Percentiles rank a stretch among this genome's conserved stretches.
These are phyloP conservation scores for Margaritifera margaritifera DNA, from an alignment of 2,888 invertebrate genomes.

Conservation along the genomic window DNA sequence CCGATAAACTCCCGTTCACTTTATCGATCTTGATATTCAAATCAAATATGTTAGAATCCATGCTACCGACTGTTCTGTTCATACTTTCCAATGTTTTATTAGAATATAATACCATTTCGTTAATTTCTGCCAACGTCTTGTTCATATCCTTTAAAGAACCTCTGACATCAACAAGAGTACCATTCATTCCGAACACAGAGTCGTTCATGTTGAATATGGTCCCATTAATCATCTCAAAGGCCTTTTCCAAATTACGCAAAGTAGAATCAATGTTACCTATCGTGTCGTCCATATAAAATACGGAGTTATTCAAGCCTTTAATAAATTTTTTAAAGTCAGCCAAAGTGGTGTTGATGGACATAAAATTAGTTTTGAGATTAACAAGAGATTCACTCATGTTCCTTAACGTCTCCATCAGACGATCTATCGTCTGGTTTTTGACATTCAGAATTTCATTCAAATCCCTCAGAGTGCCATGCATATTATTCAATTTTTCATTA, in stretches of 20 bases:
- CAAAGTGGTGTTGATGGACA: conserved; percentile 28
- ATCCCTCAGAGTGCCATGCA: conserved; percentile 3
- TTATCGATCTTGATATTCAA: conserved; percentile 19
- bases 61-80: conserved; percentile 23
- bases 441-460: conserved; percentile 32
- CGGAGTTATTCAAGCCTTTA: conserved; percentile 21
- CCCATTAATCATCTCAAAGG: conserved; percentile 17
- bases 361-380: conserved; percentile 32
- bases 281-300: conserved; percentile 32
- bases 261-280: conserved; percentile 30
- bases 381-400: conserved; percentile 31
- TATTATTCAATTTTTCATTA: conserved; percentile 13
- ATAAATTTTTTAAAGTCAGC: conserved; percentile 26
- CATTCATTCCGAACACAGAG: conserved; percentile 17
- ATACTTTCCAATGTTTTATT: conserved; percentile 34
- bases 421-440: conserved; percentile 23
- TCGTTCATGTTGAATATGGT: conserved; percentile 28
- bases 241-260: conserved; percentile 21
- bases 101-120: conserved; percentile 23
- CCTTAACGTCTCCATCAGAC: conserved; percentile 20
- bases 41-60: conserved; percentile 18
- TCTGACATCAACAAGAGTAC: conserved; percentile 11
- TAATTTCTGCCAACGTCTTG: conserved; percentile 24
- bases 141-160: conserved; percentile 22
- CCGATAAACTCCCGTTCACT: conserved; percentile 15